Base-by-base conservation (phyloP, 1,140 invertebrate genomes). In the Drosophila elegans region DNA sequence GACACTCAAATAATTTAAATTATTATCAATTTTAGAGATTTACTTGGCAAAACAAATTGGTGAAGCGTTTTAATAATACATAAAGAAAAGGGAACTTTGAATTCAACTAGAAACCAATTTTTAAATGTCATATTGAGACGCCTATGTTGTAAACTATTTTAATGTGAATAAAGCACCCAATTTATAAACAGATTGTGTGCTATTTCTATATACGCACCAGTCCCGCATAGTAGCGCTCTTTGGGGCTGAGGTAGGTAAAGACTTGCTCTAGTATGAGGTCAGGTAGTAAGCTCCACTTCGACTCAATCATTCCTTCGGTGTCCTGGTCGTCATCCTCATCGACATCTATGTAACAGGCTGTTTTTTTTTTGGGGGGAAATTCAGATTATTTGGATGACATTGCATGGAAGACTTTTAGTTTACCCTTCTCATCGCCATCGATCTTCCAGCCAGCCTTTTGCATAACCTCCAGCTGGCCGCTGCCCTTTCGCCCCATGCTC, bases 181-280 rank as follows among this genome's bases (percentile, higher is more conserved):
- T n/a, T 39, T 39, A n/a, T 29, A 48, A 32, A 21, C 9, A 12
- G 0, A 32, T 7, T 13, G 10, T 12, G 1, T 3, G 25, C 1
- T 56, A 0, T 5, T 32, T 12, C 1, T 2, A 6, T 41, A 11
- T 51, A 79, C 96, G 95, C 7, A 96, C 96, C 74, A 95, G 92
- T n/a, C 96, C 97, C 0, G 96, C 95, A 73, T 95, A 95, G 82
- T 97, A 97, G 11, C 95, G 93, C 74, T 97, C 94, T 34, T 94
- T 93, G 13, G 96, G 95, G 0, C 93, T 93, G 11, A 98, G 92
- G 81, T 96, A 94, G 0, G 94, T 93, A 84, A 97, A 97, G 53
- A 98, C 95, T 84, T 96, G 93, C 89, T 97, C 97, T 9, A 98
- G 85, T 4, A 97, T 74, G 13, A 97, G 93, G 80, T 97, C 96